phyloP scores from a whole-genome alignment of 2,888 invertebrate genomes.

The Lithophane ornitopus region DNA sequence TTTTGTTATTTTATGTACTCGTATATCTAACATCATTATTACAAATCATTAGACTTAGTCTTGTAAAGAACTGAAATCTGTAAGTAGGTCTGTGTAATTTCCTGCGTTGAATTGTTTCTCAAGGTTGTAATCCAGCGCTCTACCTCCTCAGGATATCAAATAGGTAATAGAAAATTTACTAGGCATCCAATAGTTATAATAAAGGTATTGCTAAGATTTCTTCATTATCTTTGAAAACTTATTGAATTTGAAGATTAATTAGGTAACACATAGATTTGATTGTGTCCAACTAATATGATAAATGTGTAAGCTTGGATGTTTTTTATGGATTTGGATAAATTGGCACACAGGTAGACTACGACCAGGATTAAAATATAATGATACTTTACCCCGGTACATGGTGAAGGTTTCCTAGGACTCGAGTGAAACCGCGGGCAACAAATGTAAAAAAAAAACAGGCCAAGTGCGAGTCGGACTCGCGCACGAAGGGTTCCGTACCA shows the following conservation, averaged over 20 bases:
- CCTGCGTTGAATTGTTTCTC: conserved; percentile 30
- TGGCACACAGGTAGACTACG: too few relatives aligned
- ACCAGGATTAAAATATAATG: not conserved
- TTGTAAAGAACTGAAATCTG: conserved; percentile 7
- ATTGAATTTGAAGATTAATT: not conserved
- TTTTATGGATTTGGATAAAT: not conserved
- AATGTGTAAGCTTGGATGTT: not conserved
- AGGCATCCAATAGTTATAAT: conserved; percentile 1
- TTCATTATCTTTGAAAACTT: conserved; percentile 1
- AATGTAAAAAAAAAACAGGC: too few relatives aligned
- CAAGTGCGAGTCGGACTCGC: too few relatives aligned
- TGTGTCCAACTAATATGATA: too few relatives aligned
- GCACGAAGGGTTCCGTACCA: too few relatives aligned
- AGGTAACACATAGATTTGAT: too few relatives aligned
- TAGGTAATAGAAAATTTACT: conserved; percentile 35
- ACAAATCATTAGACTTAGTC: not conserved
- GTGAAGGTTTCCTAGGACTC: not conserved
- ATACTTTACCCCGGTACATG: too few relatives aligned
- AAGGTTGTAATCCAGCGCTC: conserved; percentile 17
- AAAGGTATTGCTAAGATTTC: not conserved
- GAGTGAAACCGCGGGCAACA: not conserved
- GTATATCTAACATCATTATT: not conserved
- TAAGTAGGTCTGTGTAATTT: conserved; percentile 31
- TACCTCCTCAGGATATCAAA: conserved; percentile 35
- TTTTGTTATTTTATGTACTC: too few relatives aligned